Base-by-base conservation (phyloP, 1,140 invertebrate genomes). In the Octopus sinensis region DNA sequence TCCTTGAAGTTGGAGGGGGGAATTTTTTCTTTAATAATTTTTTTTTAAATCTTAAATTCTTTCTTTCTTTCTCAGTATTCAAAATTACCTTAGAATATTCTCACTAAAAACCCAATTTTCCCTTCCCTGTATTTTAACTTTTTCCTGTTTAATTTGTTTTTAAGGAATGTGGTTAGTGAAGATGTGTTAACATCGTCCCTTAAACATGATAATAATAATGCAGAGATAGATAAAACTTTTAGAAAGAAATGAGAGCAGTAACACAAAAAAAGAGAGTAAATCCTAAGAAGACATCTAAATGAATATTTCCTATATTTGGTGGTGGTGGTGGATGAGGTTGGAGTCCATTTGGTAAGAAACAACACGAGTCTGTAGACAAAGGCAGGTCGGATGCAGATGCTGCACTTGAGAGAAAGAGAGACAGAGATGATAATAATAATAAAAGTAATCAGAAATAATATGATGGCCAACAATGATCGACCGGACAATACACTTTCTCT, bases 161-260 rank as follows among this genome's bases (percentile, higher is more conserved):
- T 73, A 23, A 73, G 68, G 68, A 73, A 73, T 73, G 68, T 73
- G 68, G 68, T 73, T 73, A 73, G 68, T 73, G 13, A 73, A 23
- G 30, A 73, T 43, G 30, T 43, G 30, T 43, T 43, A 43, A 43
- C 30, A 43, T 43, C 30, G 30, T 43, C 30, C 30, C 30, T 43
- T 43, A 43, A 43, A 43, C 30, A 43, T 43, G 30, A 43, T 43
- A 43, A 43, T 43, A 43, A 43, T 43, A 43, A 43, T 43, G 30
- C 30, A 43, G 30, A 43, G 30, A 43, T 43, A 43, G 30, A 43
- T 43, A 43, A 43, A 43, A 43, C 30, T 43, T 43, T 43, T 43
- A 43, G 30, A 43, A 43, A 23, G 23, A 23, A 23, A 23, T 23
- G 30, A 43, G 30, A 43, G 30, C 30, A 43, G 30, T 43, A 43